A percentile compares a stretch with the other conserved stretches of the same genome.
phyloP scores from a whole-genome alignment of 2,797 vertebrate genomes.

The Acanthis flammea region DNA sequence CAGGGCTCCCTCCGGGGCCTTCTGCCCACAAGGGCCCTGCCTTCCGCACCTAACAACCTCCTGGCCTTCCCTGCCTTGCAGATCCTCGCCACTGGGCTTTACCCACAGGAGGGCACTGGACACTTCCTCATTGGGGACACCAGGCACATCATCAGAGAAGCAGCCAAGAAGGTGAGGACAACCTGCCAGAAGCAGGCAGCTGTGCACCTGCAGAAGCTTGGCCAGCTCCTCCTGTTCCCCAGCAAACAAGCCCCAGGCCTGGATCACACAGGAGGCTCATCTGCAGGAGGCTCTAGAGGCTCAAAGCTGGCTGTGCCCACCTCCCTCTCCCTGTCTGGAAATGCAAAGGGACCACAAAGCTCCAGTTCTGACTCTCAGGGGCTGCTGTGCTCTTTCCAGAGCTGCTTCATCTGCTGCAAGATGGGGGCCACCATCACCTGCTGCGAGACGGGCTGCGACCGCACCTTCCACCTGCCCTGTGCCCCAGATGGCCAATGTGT shows the following conservation, averaged over 20 bases:
- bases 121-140: neutral
- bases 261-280: rapidly evolving
- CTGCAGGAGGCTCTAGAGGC: neutral
- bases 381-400: neutral
- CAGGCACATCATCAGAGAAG: neutral
- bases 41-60: neutral
- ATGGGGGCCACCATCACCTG: neutral
- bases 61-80: neutral
- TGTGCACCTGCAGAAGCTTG: too few relatives aligned
- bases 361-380: neutral
- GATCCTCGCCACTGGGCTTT: neutral
- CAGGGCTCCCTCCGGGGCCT: neutral
- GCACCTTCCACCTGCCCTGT: neutral
- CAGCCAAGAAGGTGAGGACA: neutral
- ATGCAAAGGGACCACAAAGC: rapidly evolving
- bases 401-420: neutral
- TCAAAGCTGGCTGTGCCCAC: neutral
- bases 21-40: neutral
- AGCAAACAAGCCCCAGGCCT: neutral
- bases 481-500: neutral
- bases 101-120: neutral
- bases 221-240: neutral
- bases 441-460: rapidly evolving
- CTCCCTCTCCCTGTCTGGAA: rapidly evolving
- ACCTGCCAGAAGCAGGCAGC: too few relatives aligned